Percentiles rank a stretch among this genome's conserved stretches.
Conservation (phyloP, 2,113 vertebrate genomes). For the Ailurus styani region DNA sequence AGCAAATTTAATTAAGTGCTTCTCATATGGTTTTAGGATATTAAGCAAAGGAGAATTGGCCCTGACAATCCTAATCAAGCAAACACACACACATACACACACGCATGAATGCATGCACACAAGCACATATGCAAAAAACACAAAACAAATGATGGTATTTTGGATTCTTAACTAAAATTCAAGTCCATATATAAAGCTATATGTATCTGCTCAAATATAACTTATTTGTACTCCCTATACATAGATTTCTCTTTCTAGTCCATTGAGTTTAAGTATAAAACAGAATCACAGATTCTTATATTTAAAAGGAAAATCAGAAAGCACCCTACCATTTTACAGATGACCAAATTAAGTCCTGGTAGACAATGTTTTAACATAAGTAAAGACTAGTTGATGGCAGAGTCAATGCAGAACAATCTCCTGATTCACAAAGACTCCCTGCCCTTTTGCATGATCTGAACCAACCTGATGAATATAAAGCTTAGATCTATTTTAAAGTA, state of each 20-base stretch:
- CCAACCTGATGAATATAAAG: neutral
- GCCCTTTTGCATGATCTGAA: neutral
- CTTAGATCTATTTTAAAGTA: neutral
- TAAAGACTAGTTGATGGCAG: neutral
- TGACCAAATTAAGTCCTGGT: neutral
- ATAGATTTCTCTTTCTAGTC: neutral
- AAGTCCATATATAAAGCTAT: neutral
- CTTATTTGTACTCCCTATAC: neutral
- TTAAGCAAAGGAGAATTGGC: neutral
- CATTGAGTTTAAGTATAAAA: neutral
- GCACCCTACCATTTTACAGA: neutral
- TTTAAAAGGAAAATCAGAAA: neutral
- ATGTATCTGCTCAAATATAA: neutral
- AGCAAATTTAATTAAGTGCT: neutral
- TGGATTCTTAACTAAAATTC: neutral
- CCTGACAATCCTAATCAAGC: neutral
- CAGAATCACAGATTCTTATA: neutral
- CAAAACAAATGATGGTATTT: neutral
- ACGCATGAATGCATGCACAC: too few species aligned
- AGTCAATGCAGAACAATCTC: neutral
- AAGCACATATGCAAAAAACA: neutral
- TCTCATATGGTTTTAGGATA: neutral
- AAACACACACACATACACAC: neutral
- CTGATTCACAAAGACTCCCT: neutral
- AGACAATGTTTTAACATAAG: neutral